phyloP scores from a whole-genome alignment of 2,888 invertebrate species.

The Papilio demoleus region DNA sequence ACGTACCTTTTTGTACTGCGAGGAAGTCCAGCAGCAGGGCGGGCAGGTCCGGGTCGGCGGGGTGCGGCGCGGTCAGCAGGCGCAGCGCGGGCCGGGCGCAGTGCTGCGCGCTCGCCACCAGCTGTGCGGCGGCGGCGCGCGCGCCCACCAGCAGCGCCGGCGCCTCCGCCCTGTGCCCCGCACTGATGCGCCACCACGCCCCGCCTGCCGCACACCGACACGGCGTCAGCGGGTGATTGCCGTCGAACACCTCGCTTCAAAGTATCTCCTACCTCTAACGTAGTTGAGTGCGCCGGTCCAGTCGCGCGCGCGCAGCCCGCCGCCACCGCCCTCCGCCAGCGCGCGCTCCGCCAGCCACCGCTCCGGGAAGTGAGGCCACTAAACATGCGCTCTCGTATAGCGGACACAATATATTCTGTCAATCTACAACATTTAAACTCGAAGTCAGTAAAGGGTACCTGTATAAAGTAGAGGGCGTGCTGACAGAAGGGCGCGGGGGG shows the following conservation, averaged over 20 bases:
- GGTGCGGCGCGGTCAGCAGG: slow-evolving; percentile 58
- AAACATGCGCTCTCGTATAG: background rate
- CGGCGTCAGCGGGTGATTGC: background rate
- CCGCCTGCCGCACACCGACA: slow-evolving; percentile 59
- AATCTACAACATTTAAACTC: background rate
- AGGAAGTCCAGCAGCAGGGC: slow-evolving; percentile 65
- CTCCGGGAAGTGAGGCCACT: slow-evolving; percentile 78
- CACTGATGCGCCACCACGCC: slow-evolving; percentile 70
- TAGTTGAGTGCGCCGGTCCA: slow-evolving; percentile 77
- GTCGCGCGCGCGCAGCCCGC: slow-evolving; percentile 67
- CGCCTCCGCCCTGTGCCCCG: slow-evolving; percentile 53
- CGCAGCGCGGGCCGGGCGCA: slow-evolving; percentile 64
- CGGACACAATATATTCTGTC: background rate
- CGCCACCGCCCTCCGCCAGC: slow-evolving; percentile 53
- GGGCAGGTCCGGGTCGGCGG: slow-evolving; percentile 60
- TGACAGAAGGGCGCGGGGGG: slow-evolving; percentile 71
- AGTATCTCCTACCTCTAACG: slow-evolving; percentile 67
- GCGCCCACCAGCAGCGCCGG: slow-evolving; percentile 66
- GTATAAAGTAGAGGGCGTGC: slow-evolving; percentile 68
- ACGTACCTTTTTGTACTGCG: slow-evolving; percentile 55
- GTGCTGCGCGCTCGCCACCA: slow-evolving; percentile 70
- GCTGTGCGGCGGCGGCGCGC: slow-evolving; percentile 61
- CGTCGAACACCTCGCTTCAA: background rate
- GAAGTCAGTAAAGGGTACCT: slow-evolving; percentile 54
- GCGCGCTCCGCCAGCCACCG: slow-evolving; percentile 72